These are phyloP conservation scores for Sarcophaga rosellei DNA, from an alignment of 2,888 invertebrate genomes.

Conservation along the genomic window DNA sequence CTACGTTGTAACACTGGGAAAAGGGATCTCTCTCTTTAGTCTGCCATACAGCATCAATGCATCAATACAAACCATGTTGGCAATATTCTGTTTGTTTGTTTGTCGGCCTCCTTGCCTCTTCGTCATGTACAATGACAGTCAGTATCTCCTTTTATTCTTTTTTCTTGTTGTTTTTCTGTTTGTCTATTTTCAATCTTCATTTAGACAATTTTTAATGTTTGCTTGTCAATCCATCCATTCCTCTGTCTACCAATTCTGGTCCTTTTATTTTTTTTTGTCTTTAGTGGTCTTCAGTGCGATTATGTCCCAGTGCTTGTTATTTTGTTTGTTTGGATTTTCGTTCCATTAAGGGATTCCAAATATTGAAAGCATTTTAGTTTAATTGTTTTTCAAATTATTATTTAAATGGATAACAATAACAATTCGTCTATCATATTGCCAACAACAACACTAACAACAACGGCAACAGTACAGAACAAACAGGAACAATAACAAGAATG, in stretches of 20 bases:
- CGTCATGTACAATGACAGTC: not conserved
- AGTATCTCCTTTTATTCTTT: not conserved
- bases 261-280: slow-evolving; percentile 15
- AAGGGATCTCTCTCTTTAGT: slow-evolving; percentile 52
- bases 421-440: slow-evolving; percentile 12
- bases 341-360: slow-evolving; percentile 63
- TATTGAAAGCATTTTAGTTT: slow-evolving; percentile 63
- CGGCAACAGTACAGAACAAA: not conserved
- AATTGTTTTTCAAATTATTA: slow-evolving; percentile 65
- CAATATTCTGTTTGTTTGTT: not conserved
- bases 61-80: slow-evolving; percentile 36
- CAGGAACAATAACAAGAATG: not conserved
- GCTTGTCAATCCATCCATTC: not conserved
- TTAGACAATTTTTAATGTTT: not conserved
- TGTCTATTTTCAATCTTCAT: too few species aligned
- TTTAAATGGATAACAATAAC: slow-evolving; percentile 53
- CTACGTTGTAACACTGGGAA: slow-evolving; percentile 1
- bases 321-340: slow-evolving; percentile 54
- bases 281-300: slow-evolving; percentile 17
- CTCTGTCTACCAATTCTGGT: not conserved
- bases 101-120: slow-evolving; percentile 22
- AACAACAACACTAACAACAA: slow-evolving; percentile 7
- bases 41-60: slow-evolving; percentile 45
- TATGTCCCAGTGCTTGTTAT: slow-evolving; percentile 18
- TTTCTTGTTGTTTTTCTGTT: not conserved